These are phyloP conservation scores for Nymphicus hollandicus DNA, from an alignment of 2,113 vertebrate genomes.

Conservation along the genomic window DNA sequence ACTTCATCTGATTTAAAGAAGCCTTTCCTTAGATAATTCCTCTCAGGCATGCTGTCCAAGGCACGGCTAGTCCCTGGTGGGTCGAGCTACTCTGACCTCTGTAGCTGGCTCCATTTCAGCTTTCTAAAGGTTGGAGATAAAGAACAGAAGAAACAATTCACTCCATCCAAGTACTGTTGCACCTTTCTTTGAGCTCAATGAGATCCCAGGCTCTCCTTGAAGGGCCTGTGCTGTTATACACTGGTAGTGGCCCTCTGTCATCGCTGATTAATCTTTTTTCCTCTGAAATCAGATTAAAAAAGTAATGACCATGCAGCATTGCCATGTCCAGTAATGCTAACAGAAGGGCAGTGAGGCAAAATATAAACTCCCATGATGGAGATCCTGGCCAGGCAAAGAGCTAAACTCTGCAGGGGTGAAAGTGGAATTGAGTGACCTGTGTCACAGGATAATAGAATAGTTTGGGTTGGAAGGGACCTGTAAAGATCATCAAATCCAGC, in stretches of 20 bases:
- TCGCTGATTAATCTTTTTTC: background rate
- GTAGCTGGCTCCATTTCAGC: background rate
- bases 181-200: background rate
- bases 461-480: background rate
- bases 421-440: background rate
- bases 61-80: background rate
- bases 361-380: background rate
- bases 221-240: background rate
- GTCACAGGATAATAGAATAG: background rate
- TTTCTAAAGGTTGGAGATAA: background rate
- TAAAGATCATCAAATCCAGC: background rate
- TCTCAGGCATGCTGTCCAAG: background rate
- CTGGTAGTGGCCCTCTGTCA: background rate
- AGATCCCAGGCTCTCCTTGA: background rate
- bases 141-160: background rate
- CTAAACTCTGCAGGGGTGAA: background rate
- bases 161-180: background rate
- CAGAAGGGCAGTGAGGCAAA: background rate
- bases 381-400: background rate
- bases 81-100: background rate
- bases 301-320: background rate
- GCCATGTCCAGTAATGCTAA: background rate
- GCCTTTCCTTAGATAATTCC: conserved; percentile 7
- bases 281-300: background rate
- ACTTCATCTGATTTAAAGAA: conserved; percentile 31